Evolutionary conservation across 2,797 vertebrate genomes (phyloP).

Genomic region (Neomorphus geoffroyi): DNA sequence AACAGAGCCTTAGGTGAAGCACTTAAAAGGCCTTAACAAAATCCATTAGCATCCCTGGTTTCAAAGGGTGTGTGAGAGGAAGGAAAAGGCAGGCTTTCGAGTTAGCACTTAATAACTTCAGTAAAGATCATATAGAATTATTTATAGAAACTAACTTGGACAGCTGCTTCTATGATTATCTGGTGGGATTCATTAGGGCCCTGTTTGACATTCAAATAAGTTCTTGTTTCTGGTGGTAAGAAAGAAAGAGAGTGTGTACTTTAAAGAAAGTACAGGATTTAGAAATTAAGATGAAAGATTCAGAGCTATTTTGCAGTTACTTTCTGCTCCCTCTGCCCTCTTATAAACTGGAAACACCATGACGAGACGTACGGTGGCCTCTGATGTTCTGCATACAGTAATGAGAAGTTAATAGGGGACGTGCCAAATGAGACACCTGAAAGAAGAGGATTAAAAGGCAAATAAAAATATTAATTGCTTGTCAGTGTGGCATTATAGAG

Average conservation of each 20-base stretch:
- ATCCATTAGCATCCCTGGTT: conserved; percentile 19
- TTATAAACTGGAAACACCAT: conserved; percentile 34
- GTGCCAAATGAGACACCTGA: conserved; percentile 11
- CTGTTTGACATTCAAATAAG: conserved; percentile 64
- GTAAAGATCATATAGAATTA: conserved; percentile 64
- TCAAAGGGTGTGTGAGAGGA: not conserved
- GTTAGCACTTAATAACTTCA: conserved; percentile 44
- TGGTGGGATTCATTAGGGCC: conserved; percentile 59
- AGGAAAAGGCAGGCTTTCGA: not conserved
- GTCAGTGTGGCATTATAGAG: conserved; percentile 19
- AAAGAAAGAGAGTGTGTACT: conserved; percentile 16
- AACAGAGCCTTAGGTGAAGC: not conserved
- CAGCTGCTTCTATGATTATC: conserved; percentile 57
- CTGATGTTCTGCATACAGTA: conserved; percentile 14
- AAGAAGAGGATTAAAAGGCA: conserved; percentile 11
- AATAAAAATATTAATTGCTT: conserved; percentile 39
- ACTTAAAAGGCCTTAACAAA: not conserved
- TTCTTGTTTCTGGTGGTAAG: conserved; percentile 40
- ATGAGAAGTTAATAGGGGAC: conserved; percentile 27
- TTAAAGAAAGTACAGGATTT: conserved; percentile 56
- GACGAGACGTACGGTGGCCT: not conserved
- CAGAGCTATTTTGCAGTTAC: conserved; percentile 3
- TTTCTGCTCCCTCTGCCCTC: conserved; percentile 15
- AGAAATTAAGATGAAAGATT: conserved; percentile 59
- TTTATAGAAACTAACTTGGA: conserved; percentile 69